Evolutionary conservation across 2,113 vertebrate genomes (phyloP).

Genomic region (Stegastes partitus): DNA sequence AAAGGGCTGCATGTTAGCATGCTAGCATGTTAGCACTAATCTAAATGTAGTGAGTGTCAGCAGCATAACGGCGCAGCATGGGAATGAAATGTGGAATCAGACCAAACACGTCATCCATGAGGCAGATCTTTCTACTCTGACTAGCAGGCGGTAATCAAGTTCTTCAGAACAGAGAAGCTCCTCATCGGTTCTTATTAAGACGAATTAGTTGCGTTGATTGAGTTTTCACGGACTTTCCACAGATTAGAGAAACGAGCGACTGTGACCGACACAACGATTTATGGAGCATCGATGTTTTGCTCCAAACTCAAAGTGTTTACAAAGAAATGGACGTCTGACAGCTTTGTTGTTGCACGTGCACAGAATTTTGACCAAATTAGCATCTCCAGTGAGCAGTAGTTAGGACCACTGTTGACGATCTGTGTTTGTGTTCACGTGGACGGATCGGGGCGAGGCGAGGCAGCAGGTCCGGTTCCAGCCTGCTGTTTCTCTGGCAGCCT

Average conservation of each 20-base stretch:
- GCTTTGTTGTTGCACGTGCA: not conserved
- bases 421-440: not conserved
- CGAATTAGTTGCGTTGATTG: conserved; percentile 51
- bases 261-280: conserved; percentile 57
- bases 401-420: conserved; percentile 10
- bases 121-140: conserved; percentile 21
- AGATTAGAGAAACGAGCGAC: conserved; percentile 40
- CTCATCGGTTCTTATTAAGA: conserved; percentile 67
- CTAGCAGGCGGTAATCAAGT: conserved; percentile 54
- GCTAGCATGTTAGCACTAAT: no score
- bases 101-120: conserved; percentile 26
- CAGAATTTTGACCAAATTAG: not conserved
- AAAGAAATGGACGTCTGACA: conserved; percentile 3
- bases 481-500: conserved; percentile 26
- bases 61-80: no score
- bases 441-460: conserved; percentile 44
- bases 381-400: not conserved
- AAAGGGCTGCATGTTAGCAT: no score
- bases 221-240: conserved; percentile 36
- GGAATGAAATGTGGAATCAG: no score
- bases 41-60: no score
- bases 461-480: conserved; percentile 62
- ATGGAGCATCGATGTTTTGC: conserved; percentile 46
- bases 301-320: not conserved
- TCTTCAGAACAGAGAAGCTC: conserved; percentile 52